These are phyloP conservation scores for Erinaceus europaeus DNA, from an alignment of 2,113 vertebrate genomes.

Conservation along the genomic window DNA sequence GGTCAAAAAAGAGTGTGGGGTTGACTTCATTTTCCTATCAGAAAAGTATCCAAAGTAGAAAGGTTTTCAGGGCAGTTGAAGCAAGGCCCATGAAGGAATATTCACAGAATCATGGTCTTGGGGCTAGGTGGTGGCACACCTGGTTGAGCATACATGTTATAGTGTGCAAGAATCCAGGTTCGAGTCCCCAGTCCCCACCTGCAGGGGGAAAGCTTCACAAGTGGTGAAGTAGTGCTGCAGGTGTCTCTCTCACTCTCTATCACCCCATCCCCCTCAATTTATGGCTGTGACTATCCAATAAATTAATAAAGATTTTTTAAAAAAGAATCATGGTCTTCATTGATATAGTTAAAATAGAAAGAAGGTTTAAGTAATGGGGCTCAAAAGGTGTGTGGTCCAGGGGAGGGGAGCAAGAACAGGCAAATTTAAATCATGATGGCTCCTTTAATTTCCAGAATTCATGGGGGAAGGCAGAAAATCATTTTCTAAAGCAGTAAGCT, in stretches of 20 bases:
- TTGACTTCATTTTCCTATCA: background rate
- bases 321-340: too few species aligned
- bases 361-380: background rate
- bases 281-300: too few species aligned
- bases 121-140: accelerated
- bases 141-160: too few species aligned
- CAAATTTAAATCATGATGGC: background rate
- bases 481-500: conserved; percentile 27
- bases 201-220: too few species aligned
- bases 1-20: background rate
- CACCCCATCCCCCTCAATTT: too few species aligned
- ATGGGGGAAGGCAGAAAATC: conserved; percentile 14
- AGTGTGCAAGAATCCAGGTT: too few species aligned
- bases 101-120: background rate
- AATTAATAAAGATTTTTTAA: too few species aligned
- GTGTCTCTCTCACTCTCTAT: too few species aligned
- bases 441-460: background rate
- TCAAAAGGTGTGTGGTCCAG: background rate
- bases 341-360: too few species aligned
- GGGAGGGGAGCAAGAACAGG: background rate
- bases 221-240: too few species aligned
- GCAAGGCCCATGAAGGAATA: accelerated
- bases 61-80: background rate
- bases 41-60: background rate
- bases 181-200: too few species aligned